Percentiles rank a stretch among this genome's conserved stretches.
Evolutionary conservation across 2,113 vertebrate genomes (phyloP).

Genomic region (Struthidea cinerea): DNA sequence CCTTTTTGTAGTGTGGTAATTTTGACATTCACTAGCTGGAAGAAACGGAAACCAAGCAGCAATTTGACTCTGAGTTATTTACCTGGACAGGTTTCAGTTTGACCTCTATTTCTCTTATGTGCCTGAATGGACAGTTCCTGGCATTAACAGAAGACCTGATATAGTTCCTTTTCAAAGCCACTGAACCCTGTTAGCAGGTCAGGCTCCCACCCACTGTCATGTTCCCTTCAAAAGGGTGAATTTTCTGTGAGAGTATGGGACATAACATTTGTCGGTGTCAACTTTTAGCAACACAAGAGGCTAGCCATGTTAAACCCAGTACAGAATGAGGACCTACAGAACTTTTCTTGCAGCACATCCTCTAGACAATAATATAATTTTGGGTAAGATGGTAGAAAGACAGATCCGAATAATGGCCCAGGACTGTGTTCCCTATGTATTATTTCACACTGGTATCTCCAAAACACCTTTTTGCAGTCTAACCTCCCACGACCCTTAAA

Average conservation of each 20-base stretch:
- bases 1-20: slow-evolving; percentile 17
- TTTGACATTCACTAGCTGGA: slow-evolving; percentile 34
- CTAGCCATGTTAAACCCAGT: neutral
- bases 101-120: neutral
- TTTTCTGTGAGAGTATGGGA: neutral
- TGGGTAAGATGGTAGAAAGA: neutral
- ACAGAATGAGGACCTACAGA: neutral
- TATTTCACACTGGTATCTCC: neutral
- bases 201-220: neutral
- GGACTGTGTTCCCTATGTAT: neutral
- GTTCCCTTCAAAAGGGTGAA: neutral
- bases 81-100: neutral
- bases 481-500: neutral
- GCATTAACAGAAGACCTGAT: neutral
- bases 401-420: neutral
- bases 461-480: neutral
- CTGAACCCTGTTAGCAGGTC: neutral
- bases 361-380: neutral
- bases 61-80: neutral
- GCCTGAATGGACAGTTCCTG: neutral
- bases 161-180: neutral
- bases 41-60: slow-evolving; percentile 20
- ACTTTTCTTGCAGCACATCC: neutral
- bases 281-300: neutral
- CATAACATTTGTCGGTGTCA: neutral